Evolutionary conservation across 2,888 invertebrate genomes (phyloP).

Genomic region (Apodemia duryi): DNA sequence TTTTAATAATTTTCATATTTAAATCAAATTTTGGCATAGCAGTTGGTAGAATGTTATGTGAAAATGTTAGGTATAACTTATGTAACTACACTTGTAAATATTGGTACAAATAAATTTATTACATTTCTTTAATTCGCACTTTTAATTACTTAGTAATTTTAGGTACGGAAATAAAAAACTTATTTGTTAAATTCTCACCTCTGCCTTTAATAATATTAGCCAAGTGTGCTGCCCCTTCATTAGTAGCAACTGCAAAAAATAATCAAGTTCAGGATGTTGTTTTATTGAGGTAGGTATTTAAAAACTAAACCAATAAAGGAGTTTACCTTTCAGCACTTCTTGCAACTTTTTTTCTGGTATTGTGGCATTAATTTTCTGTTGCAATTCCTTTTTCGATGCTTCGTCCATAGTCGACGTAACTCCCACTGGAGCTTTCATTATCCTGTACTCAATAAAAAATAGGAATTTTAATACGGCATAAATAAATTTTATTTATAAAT

Average conservation of each 20-base stretch:
- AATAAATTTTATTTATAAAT: background rate
- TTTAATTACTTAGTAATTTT: too few species aligned
- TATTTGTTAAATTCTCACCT: slow-evolving; percentile 37
- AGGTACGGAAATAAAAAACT: background rate
- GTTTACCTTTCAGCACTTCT: slow-evolving; percentile 31
- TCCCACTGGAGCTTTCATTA: background rate
- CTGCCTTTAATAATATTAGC: slow-evolving; percentile 47
- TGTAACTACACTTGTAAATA: too few species aligned
- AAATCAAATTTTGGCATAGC: too few species aligned
- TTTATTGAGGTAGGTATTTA: background rate
- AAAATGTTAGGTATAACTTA: too few species aligned
- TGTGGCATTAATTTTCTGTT: slow-evolving; percentile 38
- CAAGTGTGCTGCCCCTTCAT: slow-evolving; percentile 50
- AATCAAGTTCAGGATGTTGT: background rate
- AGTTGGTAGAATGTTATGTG: too few species aligned
- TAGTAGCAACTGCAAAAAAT: slow-evolving; percentile 39
- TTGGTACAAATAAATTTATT: too few species aligned
- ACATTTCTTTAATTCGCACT: too few species aligned
- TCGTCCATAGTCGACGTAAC: slow-evolving; percentile 29
- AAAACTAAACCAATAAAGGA: background rate
- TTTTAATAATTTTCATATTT: too few species aligned
- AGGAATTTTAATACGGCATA: too few species aligned
- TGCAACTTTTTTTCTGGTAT: slow-evolving; percentile 50
- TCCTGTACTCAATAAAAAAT: background rate
- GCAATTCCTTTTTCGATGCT: slow-evolving; percentile 36